Evolutionary conservation across 1,140 invertebrate genomes (phyloP).

Genomic region (Cepaea nemoralis): DNA sequence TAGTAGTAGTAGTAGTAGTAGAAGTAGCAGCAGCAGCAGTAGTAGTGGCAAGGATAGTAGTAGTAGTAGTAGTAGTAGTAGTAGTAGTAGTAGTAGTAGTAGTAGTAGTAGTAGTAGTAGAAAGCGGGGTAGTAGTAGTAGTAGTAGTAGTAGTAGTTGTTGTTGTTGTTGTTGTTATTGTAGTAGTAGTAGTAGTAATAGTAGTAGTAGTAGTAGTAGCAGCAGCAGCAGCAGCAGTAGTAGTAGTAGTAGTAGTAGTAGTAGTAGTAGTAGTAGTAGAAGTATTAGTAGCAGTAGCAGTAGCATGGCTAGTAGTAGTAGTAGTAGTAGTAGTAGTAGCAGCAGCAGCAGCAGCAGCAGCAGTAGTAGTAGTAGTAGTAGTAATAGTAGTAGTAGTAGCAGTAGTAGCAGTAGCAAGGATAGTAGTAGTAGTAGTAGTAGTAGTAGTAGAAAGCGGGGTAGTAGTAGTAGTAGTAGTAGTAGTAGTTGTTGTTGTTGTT

Average conservation of each 20-base stretch:
- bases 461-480: no score
- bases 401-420: no score
- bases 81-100: constrained; percentile 15
- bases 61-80: no score
- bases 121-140: no score
- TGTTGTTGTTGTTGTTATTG: no score
- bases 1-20: constrained; percentile 8
- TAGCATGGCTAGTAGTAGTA: no score
- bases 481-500: not conserved
- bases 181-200: not conserved
- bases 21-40: not conserved
- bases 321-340: constrained; percentile 1
- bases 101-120: constrained; percentile 24
- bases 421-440: no score
- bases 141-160: constrained; percentile 22
- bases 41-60: not conserved
- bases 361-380: constrained; percentile 15
- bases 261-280: constrained; percentile 17
- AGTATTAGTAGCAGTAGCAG: no score
- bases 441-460: no score
- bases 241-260: constrained; percentile 25
- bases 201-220: constrained; percentile 13
- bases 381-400: constrained; percentile 20
- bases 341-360: not conserved
- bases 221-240: constrained; percentile 2